Evolutionary conservation across 2,888 invertebrate species (phyloP).

Genomic region (Andrena praecox): DNA sequence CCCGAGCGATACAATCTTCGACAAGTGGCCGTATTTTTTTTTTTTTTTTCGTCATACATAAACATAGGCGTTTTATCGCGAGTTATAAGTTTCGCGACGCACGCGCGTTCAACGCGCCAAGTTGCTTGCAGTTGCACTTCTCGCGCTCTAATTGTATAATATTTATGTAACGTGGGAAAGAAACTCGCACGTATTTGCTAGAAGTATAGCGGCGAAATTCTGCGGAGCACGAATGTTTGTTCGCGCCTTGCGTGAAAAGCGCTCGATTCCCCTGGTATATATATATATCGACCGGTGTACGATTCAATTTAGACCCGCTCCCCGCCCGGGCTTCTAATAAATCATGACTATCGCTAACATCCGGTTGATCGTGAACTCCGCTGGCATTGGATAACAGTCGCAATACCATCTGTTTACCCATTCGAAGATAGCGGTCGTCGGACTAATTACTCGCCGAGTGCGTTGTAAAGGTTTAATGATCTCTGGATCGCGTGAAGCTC

Average conservation of each 20-base stretch:
- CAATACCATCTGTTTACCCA: constrained; percentile 38
- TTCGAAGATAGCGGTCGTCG: constrained; percentile 36
- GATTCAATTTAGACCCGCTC: constrained; percentile 35
- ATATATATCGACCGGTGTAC: constrained; percentile 8
- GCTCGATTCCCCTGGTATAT: not conserved
- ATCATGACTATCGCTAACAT: constrained; percentile 28
- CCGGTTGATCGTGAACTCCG: constrained; percentile 18
- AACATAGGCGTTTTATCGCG: constrained; percentile 49
- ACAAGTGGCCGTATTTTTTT: not conserved
- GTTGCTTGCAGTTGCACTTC: constrained; percentile 16
- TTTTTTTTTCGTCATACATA: constrained; percentile 31
- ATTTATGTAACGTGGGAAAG: no score
- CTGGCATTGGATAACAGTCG: constrained; percentile 18
- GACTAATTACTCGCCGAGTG: constrained; percentile 29
- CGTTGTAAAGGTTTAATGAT: constrained; percentile 36
- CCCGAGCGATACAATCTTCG: constrained; percentile 9
- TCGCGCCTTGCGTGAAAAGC: constrained; percentile 7
- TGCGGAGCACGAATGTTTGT: not conserved
- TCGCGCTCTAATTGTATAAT: not conserved
- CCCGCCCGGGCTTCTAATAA: constrained; percentile 23
- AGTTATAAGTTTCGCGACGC: constrained; percentile 33
- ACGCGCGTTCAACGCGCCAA: constrained; percentile 13
- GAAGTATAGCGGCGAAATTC: not conserved
- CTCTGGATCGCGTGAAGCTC: constrained; percentile 34
- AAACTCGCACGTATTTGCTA: no score